Evolutionary conservation across 2,888 invertebrate species (phyloP), one percentile per base, ranked within the genome.

Genomic region (Cyaniris semiargus): DNA sequence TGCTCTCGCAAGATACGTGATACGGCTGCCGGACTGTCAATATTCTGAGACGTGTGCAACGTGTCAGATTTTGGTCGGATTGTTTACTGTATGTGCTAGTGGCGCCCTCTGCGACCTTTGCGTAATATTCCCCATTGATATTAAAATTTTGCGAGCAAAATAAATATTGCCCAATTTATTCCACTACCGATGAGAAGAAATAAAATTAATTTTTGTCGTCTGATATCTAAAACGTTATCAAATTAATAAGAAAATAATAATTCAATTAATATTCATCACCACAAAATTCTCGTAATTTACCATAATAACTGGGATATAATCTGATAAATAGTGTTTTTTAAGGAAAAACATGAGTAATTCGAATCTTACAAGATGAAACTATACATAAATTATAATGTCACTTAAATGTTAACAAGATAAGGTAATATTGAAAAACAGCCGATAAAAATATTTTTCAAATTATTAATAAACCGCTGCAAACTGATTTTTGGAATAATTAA

Each of bases 341-440:
- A 60, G 60, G 60, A 60, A 23, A 60, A 60, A 21, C 60, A 13
- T 23, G 60, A 23, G 10, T 23, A 60, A 23, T 21, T 60, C 60
- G 23, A 23, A 60, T 60, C 60, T 23, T 23, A 60, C 23, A 18
- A 60, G 60, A 23, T 23, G 23, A 60, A 23, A 23, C 21, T 23
- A 53, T 60, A 23, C 10, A 60, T 23, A 13, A 60, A 60, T 60
- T 21, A 23, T 23, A 21, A 58, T 58, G 58, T 58, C 58, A 58
- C 21, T 8, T 21, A 58, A 58, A 58, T 58, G 58, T 58, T 58
- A 58, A 58, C 58, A 58, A 58, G 58, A 58, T 58, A 58, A 21
- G 3, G 58, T 58, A 3, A 21, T 8, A 58, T 8, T 58, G 8
- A 58, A 21, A 58, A 21, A 21, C 58, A 58, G 10, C 58, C 2